A percentile compares a stretch with the other conserved stretches of the same genome.
Evolutionary conservation across 2,888 invertebrate genomes (phyloP).

Genomic region (Xestia rhomboidea): DNA sequence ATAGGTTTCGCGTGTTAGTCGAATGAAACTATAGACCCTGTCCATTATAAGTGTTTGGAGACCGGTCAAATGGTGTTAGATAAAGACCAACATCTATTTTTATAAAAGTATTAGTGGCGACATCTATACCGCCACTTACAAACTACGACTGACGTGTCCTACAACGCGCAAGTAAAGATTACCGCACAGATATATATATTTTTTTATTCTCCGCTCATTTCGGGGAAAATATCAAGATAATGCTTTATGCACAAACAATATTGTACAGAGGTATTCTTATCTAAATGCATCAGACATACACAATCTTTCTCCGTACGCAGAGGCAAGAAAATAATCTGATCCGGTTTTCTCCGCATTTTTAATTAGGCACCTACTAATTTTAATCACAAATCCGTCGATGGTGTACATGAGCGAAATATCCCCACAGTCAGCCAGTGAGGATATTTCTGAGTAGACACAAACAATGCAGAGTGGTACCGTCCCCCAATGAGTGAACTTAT

Average conservation of each 20-base stretch:
- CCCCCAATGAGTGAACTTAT: constrained; percentile 63
- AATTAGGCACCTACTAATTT: neutral
- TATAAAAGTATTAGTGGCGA: neutral
- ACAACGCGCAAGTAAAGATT: constrained; percentile 3
- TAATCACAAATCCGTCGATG: constrained; percentile 67
- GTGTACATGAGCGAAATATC: constrained; percentile 67
- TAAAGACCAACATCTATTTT: neutral
- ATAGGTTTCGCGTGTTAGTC: neutral
- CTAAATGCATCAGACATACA: too few relatives aligned
- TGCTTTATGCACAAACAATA: neutral
- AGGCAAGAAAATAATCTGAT: neutral
- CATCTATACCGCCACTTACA: too few relatives aligned
- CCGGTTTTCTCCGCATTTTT: neutral
- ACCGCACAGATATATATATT: neutral
- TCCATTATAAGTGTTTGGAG: neutral
- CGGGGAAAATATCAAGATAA: neutral
- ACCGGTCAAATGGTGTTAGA: neutral
- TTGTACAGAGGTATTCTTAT: neutral
- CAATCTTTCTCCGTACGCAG: neutral
- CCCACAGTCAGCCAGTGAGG: constrained; percentile 58
- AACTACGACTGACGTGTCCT: neutral
- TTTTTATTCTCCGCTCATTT: neutral
- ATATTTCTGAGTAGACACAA: constrained; percentile 66
- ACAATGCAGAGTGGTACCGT: constrained; percentile 66
- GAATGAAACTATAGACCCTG: neutral